Evolutionary conservation across 2,888 invertebrate genomes (phyloP).

Genomic region (Caenorhabditis uteleia): DNA sequence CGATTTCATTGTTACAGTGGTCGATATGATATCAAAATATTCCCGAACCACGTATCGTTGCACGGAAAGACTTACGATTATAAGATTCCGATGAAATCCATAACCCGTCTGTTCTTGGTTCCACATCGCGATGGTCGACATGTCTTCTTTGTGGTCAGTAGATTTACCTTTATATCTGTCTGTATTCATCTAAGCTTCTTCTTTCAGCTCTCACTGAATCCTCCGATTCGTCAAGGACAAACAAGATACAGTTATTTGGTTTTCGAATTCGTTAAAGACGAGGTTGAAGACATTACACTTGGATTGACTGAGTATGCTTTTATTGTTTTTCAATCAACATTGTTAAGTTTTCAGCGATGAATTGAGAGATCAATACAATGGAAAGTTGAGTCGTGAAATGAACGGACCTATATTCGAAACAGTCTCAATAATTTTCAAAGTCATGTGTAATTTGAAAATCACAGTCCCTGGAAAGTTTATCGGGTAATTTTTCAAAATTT

Average conservation of each 20-base stretch:
- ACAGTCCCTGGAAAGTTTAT: constrained; percentile 91
- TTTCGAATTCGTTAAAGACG: constrained; percentile 90
- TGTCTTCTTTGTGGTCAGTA: constrained; percentile 90
- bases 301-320: constrained; percentile 84
- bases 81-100: constrained; percentile 97
- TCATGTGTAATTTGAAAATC: constrained; percentile 88
- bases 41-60: constrained; percentile 86
- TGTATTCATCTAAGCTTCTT: neutral
- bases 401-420: constrained; percentile 93
- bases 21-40: constrained; percentile 94
- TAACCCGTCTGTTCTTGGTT: constrained; percentile 87
- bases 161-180: neutral
- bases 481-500: constrained; percentile 75
- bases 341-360: constrained; percentile 77
- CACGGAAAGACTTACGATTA: constrained; percentile 99
- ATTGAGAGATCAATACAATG: constrained; percentile 88
- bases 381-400: constrained; percentile 86
- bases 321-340: neutral
- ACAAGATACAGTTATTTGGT: constrained; percentile 96
- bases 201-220: constrained; percentile 83
- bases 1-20: constrained; percentile 77
- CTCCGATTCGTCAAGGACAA: constrained; percentile 98
- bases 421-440: constrained; percentile 93
- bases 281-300: constrained; percentile 87
- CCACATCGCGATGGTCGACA: constrained; percentile 97